Evolutionary conservation across 37 sponge, comb jelly and placozoan species (phyloP).

Genomic region (Spongilla lacustris): DNA sequence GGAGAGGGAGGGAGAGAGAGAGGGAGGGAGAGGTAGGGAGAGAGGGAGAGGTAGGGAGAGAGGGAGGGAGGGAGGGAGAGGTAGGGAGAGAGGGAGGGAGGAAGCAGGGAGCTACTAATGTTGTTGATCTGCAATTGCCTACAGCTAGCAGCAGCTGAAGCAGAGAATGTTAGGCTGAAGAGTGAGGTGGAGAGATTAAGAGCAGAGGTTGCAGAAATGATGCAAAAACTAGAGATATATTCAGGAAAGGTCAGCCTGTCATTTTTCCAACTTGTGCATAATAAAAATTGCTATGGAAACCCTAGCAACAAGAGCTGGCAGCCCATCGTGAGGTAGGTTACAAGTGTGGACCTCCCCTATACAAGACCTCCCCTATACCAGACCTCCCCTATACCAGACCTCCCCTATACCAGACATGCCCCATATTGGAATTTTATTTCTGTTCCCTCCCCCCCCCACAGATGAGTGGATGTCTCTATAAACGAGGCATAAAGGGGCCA

Average conservation of each 20-base stretch:
- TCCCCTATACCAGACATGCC: not conserved
- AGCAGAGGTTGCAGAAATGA: not conserved
- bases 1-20: too few relatives aligned
- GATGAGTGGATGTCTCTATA: constrained; percentile 76
- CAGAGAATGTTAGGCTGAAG: not conserved
- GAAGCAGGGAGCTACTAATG: too few relatives aligned
- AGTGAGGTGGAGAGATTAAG: not conserved
- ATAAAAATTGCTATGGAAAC: not conserved
- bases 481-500: constrained; percentile 76
- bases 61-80: too few relatives aligned
- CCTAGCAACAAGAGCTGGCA: not conserved
- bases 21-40: too few relatives aligned
- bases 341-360: too few relatives aligned
- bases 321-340: not conserved
- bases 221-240: not conserved
- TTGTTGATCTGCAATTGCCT: not conserved
- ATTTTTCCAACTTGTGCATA: not conserved
- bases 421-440: not conserved
- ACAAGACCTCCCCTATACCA: not conserved
- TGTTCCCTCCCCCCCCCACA: not conserved
- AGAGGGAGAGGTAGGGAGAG: too few relatives aligned
- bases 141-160: not conserved
- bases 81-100: too few relatives aligned
- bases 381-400: not conserved
- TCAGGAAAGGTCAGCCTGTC: not conserved